These are phyloP conservation scores for Phymorhynchus buccinoides DNA, from an alignment of 1,140 invertebrate species.

Conservation along the genomic window DNA sequence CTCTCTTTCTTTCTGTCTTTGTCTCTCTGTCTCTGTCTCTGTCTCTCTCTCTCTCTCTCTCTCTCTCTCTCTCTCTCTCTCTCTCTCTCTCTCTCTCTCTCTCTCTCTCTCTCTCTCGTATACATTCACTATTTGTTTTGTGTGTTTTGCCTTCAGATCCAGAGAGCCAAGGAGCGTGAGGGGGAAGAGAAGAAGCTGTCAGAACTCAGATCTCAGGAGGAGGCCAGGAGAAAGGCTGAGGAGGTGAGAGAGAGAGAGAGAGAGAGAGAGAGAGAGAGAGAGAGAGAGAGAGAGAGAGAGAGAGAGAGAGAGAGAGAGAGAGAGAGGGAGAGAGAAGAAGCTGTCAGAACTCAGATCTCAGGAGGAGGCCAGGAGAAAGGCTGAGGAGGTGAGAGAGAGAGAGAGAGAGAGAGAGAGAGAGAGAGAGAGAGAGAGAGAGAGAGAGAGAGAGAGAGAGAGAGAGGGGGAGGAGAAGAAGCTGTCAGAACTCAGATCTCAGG, in stretches of 20 bases:
- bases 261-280: too few species aligned
- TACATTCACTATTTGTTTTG: too few species aligned
- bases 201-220: constrained; percentile 56
- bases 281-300: too few species aligned
- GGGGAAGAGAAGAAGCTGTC: constrained; percentile 60
- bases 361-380: constrained; percentile 59
- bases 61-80: too few species aligned
- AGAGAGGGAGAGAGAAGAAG: constrained; percentile 58
- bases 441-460: constrained; percentile 44
- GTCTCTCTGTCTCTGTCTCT: too few species aligned
- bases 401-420: too few species aligned
- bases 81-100: too few species aligned
- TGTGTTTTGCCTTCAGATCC: constrained; percentile 48
- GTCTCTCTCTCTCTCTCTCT: too few species aligned
- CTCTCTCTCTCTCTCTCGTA: too few species aligned
- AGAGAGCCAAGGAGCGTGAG: constrained; percentile 57
- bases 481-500: constrained; percentile 52
- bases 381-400: constrained; percentile 56
- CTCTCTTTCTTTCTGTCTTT: too few species aligned
- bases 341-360: constrained; percentile 52
- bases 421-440: too few species aligned
- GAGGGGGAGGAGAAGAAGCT: constrained; percentile 58
- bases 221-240: constrained; percentile 59
- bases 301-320: constrained; percentile 54
- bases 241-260: constrained; percentile 50